Evolutionary conservation across 1,140 invertebrate species (phyloP).

Genomic region (Diabrotica undecimpunctata): DNA sequence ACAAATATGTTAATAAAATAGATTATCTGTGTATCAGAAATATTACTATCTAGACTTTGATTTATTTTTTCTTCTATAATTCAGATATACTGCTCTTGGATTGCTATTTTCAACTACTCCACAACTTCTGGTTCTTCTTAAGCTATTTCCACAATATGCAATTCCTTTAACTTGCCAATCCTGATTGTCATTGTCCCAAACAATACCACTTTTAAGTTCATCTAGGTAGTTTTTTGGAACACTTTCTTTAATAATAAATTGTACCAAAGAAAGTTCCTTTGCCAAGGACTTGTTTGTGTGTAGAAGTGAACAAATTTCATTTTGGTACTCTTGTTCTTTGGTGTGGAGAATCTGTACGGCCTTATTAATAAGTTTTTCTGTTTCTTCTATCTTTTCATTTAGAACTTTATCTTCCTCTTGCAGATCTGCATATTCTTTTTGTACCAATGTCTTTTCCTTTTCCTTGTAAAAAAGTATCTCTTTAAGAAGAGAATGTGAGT

Average conservation of each 20-base stretch:
- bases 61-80: not conserved
- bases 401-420: slow-evolving; percentile 91
- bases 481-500: slow-evolving; percentile 77
- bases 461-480: slow-evolving; percentile 80
- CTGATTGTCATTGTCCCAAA: slow-evolving; percentile 24
- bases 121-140: slow-evolving; percentile 20
- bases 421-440: slow-evolving; percentile 88
- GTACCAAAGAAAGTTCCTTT: slow-evolving; percentile 82
- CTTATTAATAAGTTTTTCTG: slow-evolving; percentile 72
- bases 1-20: not conserved
- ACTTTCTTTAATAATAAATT: slow-evolving; percentile 68
- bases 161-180: slow-evolving; percentile 28
- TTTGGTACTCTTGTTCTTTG: slow-evolving; percentile 86
- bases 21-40: slow-evolving; percentile 1
- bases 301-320: slow-evolving; percentile 91
- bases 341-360: slow-evolving; percentile 81
- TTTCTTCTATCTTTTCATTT: slow-evolving; percentile 87
- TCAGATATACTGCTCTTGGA: slow-evolving; percentile 3
- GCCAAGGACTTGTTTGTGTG: slow-evolving; percentile 86
- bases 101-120: not conserved
- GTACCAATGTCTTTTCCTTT: slow-evolving; percentile 87
- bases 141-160: slow-evolving; percentile 30
- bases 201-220: slow-evolving; percentile 24
- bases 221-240: slow-evolving; percentile 24
- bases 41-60: not conserved